Conservation (phyloP, 35 echinoderm and acorn worm genomes). For the Holothuria glaberrima region DNA sequence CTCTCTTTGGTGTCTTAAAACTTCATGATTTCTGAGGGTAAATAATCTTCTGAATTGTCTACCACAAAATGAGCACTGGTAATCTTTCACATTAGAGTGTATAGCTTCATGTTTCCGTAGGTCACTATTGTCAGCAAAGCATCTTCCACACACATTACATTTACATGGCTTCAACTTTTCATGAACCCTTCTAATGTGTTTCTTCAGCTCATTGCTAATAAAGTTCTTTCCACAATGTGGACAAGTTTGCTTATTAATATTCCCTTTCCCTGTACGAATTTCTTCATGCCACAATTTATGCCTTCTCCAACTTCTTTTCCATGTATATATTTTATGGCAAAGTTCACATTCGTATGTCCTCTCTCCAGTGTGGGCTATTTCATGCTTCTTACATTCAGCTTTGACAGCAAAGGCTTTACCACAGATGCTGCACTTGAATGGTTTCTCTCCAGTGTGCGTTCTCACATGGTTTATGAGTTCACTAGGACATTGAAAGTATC, state of each 20-base stretch:
- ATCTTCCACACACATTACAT: not conserved
- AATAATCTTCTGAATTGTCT: too few relatives aligned
- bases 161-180: not conserved
- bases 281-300: too few relatives aligned
- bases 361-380: not conserved
- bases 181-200: not conserved
- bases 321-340: too few relatives aligned
- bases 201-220: not conserved
- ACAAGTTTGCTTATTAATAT: not conserved
- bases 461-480: not conserved
- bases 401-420: not conserved
- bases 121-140: too few relatives aligned
- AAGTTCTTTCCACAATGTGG: conserved; percentile 13
- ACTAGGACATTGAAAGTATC: not conserved
- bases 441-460: conserved; percentile 27
- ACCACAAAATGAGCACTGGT: too few relatives aligned
- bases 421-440: not conserved
- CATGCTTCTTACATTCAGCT: not conserved
- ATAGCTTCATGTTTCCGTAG: too few relatives aligned
- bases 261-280: too few relatives aligned
- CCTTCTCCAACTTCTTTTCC: too few relatives aligned
- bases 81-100: too few relatives aligned
- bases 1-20: too few relatives aligned
- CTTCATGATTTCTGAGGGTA: too few relatives aligned
- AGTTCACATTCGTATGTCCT: too few relatives aligned